Base-by-base conservation (phyloP, 2,888 invertebrate genomes). In the Thecocarcelia acutangulata region DNA sequence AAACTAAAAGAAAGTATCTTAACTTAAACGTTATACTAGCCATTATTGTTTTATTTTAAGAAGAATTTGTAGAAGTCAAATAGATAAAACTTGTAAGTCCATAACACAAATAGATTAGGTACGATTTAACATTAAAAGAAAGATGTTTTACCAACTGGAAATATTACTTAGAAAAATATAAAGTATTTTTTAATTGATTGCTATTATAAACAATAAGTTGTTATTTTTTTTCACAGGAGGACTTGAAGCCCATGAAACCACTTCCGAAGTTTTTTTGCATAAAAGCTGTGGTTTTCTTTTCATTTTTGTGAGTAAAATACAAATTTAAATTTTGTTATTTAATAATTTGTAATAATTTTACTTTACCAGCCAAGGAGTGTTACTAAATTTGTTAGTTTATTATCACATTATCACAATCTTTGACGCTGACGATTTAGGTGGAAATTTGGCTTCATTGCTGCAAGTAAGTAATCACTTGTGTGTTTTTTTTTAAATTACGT, bases 251-350 rank as follows among this genome's bases (percentile, higher is more conserved):
- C 5, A 97, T 98, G 96, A 95, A 95, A 88, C 98, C 98, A 0
- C 93, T 98, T 84, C 96, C 97, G 58, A 98, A 98, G 91, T 98
- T 98, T 92, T 92, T 98, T 68, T 98, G 98, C 91, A 98, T 98
- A 86, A 98, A 98, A 92, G 97, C 97, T 85, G 98, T 98, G 70
- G 97, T 98, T 24, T 98, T 98, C 92, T 97, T 98, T 90, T 98
- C 98, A 58, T 98, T 98, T 92, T 98, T 98, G 98, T 98, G 93
- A 95, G 84, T 76, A 69, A 58, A 33, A 0, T 5, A 28, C 21
- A 33, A 1, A n/a, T 1, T 17, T 12, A 19, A 12, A 13, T 8
- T 40, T 58, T 33, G 6, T 33, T 1, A 33, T 46, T 21, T 54
- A 56, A 64, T 21, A 37, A 37, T 46, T 15, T 56, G 15, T 13